Conservation (phyloP, 2,888 invertebrate genomes). For the Achlya flavicornis region DNA sequence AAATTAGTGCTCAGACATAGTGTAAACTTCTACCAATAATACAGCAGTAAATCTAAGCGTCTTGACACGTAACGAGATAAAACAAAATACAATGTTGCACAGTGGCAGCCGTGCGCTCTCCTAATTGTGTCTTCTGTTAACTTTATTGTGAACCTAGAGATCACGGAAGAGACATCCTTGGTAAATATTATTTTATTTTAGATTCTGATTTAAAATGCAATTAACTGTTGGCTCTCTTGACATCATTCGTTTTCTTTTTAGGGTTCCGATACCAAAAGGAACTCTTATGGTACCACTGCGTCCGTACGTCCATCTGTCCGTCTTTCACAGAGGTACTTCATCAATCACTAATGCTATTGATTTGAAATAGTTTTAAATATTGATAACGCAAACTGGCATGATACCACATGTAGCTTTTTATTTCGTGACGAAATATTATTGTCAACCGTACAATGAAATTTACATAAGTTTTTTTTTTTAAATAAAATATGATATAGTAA, state of each 20-base stretch:
- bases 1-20: background rate
- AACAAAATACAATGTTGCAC: constrained; percentile 45
- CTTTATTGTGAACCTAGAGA: constrained; percentile 22
- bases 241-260: too few relatives aligned
- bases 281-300: too few relatives aligned
- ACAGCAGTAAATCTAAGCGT: constrained; percentile 20
- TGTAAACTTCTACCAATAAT: background rate
- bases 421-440: background rate
- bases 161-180: constrained; percentile 21
- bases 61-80: constrained; percentile 49
- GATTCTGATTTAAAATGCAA: too few relatives aligned
- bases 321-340: too few relatives aligned
- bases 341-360: too few relatives aligned
- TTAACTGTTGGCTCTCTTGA: too few relatives aligned
- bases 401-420: constrained; percentile 5
- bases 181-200: too few relatives aligned
- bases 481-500: background rate
- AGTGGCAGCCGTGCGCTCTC: constrained; percentile 33
- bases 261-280: too few relatives aligned
- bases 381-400: background rate
- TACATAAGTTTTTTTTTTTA: background rate
- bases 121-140: constrained; percentile 58
- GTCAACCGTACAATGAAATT: background rate
- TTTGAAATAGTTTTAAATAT: too few relatives aligned
- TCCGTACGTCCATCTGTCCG: too few relatives aligned